Conservation (phyloP, 1,140 invertebrate species). For the Drosophila neocordata region DNA sequence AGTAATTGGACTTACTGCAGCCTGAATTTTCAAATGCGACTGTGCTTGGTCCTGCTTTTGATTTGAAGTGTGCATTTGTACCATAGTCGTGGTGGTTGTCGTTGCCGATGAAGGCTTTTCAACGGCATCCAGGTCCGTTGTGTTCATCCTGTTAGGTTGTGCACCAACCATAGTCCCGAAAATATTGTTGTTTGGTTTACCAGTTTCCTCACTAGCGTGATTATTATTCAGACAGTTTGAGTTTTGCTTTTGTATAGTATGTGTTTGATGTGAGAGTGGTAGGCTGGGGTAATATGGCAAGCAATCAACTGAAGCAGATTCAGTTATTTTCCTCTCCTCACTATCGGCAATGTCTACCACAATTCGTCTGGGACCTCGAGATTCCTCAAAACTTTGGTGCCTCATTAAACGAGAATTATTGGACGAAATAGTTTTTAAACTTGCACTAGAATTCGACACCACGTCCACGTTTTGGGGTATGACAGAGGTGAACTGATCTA, state of each 20-base stretch:
- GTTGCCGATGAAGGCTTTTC: constrained; percentile 29
- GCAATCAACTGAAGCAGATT: background rate
- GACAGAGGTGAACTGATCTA: background rate
- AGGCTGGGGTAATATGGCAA: background rate
- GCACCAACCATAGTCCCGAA: constrained; percentile 55
- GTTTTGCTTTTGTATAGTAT: constrained; percentile 9
- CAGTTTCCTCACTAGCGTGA: background rate
- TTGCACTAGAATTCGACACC: background rate
- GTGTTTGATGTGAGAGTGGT: background rate
- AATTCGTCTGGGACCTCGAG: background rate
- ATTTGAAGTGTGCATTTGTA: constrained; percentile 29
- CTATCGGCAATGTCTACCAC: background rate
- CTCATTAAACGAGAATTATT: background rate
- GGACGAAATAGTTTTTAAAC: background rate
- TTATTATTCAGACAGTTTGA: constrained; percentile 15
- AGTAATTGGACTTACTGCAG: constrained; percentile 29
- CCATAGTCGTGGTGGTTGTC: constrained; percentile 8
- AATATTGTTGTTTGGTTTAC: constrained; percentile 25
- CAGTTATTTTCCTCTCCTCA: background rate
- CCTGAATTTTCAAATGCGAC: background rate
- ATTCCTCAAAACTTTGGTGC: background rate
- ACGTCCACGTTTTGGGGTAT: background rate
- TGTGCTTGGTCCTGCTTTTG: constrained; percentile 3
- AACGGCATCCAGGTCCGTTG: background rate
- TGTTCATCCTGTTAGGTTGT: constrained; percentile 29